These are phyloP conservation scores for Eira barbara DNA, from an alignment of 2,113 vertebrate genomes.

Conservation along the genomic window DNA sequence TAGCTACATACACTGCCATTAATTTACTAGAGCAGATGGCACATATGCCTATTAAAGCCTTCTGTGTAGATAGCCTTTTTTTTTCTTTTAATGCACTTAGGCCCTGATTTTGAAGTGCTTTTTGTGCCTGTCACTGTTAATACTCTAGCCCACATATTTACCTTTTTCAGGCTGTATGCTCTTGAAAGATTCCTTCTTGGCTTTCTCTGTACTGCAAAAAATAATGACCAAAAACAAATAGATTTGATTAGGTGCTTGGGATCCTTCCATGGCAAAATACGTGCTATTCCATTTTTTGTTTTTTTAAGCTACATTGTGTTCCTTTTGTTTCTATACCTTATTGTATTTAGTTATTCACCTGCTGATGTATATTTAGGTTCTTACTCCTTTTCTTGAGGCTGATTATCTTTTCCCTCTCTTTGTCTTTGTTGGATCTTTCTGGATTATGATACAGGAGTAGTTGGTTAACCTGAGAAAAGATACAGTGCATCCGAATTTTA, in stretches of 20 bases:
- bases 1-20: neutral
- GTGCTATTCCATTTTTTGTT: neutral
- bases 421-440: constrained; percentile 34
- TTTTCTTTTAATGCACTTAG: neutral
- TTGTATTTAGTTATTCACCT: neutral
- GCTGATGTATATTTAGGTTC: neutral
- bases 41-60: neutral
- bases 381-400: neutral
- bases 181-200: constrained; percentile 11
- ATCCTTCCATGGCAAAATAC: neutral
- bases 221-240: neutral
- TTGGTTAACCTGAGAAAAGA: neutral
- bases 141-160: neutral
- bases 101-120: constrained; percentile 26
- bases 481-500: neutral
- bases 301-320: neutral
- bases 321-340: neutral
- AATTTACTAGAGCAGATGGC: neutral
- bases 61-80: neutral
- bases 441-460: neutral
- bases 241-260: neutral
- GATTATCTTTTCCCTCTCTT: neutral
- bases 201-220: neutral
- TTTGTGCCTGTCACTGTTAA: neutral
- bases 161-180: neutral